Evolutionary conservation across 2,888 invertebrate species (phyloP), one percentile per base, ranked within the genome.

Genomic region (Polylopha cassiicola): DNA sequence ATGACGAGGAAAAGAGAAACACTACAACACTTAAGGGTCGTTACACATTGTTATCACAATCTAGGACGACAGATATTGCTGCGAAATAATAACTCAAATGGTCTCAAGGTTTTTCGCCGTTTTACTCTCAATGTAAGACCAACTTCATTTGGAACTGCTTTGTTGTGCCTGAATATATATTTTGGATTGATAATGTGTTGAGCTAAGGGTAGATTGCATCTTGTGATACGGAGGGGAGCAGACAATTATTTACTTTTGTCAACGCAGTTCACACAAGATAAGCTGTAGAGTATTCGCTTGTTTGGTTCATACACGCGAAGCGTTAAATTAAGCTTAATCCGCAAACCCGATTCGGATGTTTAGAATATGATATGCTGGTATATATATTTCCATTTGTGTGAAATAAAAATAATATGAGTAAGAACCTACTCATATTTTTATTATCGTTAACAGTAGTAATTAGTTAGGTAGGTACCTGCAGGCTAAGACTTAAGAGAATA

Each of bases 1-100:
- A 28, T 37, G 27, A 26, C 21, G 36, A 29, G 43, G 32, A 43
- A 58, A 50, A 50, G 56, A 55, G 58, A 52, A 44, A 44, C 46
- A 54, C 52, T 46, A 50, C 60, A 58, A 58, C 54, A 51, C 53
- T 47, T 27, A 49, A 49, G 43, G 47, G 34, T 44, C 42, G 37
- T 37, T 41, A 30, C 36, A 41, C 36, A 41, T 26, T 36, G 36
- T 41, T 30, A 24, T 26, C 16, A 30, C 30, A 29, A n/a, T 28
- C 27, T 32, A 33, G 20, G 23, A 20, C 36, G 34, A 36, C 41
- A 41, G 41, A 41, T 36, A 41, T 36, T 36, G 36, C 41, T 21
- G 20, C 30, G 41, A 36, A 22, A 30, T 30, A n/a, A 9, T 33
- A 39, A 33, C 30, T 36, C 24, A 30, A 8, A 8, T n/a, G n/a